Evolutionary conservation across 1,140 invertebrate genomes (phyloP), one percentile per base, ranked within the genome.

Genomic region (Linepithema humile): DNA sequence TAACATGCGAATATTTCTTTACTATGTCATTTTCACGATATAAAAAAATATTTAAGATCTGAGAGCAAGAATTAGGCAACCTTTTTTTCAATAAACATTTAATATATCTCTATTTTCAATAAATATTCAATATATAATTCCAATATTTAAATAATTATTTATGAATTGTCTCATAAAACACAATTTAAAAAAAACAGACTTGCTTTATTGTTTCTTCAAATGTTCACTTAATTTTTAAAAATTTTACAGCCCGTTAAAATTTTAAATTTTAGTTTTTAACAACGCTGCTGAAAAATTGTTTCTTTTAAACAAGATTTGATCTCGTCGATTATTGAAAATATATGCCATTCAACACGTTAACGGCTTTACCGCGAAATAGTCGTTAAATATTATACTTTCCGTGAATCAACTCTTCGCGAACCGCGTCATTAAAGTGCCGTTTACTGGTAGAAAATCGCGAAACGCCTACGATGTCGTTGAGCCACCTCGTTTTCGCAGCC

Each of bases 311-410:
- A 3, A 65, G 43, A 65, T 38, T 65, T 23, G 40, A 77, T 53
- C 15, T 65, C 20, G 20, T 40, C 43, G 75, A 50, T 32, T 48
- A 40, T 35, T 62, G 60, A 85, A 86, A 86, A 45, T 53, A 53
- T 23, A 57, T 59, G 15, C 45, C 15, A 43, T 9, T 48, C 26
- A 5, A 12, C 45, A 5, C 4, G 53, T 67, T 57, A 69, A 75
- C 48, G 32, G 50, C 55, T 55, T 70, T 59, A 74, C 43, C 69
- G 57, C 59, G 48, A 87, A 82, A 80, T 2, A 72, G 15, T 82
- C 65, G 26, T 75, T 82, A 85, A 85, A 87, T 65, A 67, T 83
- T 84, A 69, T 72, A 48, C 50, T 80, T 82, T 57, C 45, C 45
- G 48, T 59, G 74, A 88, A 88, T 87, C 60, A 69, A 38, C 38